Conservation (phyloP, 2,797 vertebrate species). For the Hippoglossus hippoglossus region DNA sequence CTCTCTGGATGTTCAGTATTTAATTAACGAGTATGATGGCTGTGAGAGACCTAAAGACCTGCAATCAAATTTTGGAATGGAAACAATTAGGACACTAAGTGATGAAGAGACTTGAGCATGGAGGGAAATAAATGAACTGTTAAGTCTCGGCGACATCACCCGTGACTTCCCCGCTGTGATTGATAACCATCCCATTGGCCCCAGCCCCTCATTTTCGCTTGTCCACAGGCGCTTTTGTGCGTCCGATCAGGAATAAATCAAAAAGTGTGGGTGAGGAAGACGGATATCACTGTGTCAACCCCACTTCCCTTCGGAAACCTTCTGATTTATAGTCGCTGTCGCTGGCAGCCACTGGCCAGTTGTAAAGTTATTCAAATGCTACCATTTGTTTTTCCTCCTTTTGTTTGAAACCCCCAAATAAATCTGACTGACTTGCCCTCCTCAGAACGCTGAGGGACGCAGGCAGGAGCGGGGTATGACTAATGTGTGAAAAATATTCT, state of each 20-base stretch:
- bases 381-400: conserved; percentile 80
- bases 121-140: conserved; percentile 82
- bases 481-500: conserved; percentile 51
- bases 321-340: conserved; percentile 84
- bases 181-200: conserved; percentile 83
- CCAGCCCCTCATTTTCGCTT: conserved; percentile 79
- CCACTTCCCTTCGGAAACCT: conserved; percentile 81
- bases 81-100: conserved; percentile 83
- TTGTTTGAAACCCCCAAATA: conserved; percentile 79
- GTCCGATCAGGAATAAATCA: conserved; percentile 87
- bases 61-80: conserved; percentile 79
- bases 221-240: conserved; percentile 82
- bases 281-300: conserved; percentile 81
- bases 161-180: conserved; percentile 81
- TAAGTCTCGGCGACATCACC: conserved; percentile 81
- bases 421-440: conserved; percentile 69
- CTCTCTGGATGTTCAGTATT: conserved; percentile 72
- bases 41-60: conserved; percentile 71
- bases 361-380: conserved; percentile 84
- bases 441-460: conserved; percentile 53
- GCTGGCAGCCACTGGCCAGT: conserved; percentile 74
- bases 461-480: conserved; percentile 48
- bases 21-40: conserved; percentile 77
- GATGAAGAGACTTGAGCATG: conserved; percentile 79
- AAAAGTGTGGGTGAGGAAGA: conserved; percentile 84